A percentile compares a stretch with the other conserved stretches of the same genome.
These are phyloP conservation scores for Seriola rivoliana DNA, from an alignment of 2,113 vertebrate genomes.

Conservation along the genomic window DNA sequence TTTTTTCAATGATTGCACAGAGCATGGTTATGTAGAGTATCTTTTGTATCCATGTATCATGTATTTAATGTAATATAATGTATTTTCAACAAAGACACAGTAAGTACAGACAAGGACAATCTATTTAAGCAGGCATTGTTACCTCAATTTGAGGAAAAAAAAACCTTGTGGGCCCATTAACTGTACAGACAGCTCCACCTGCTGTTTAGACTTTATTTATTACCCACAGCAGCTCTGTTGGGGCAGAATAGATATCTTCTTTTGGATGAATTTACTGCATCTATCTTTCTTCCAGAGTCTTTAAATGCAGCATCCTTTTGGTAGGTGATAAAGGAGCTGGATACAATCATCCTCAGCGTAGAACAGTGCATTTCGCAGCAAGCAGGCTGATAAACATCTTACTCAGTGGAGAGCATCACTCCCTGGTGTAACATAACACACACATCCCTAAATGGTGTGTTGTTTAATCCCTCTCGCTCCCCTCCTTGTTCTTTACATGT, in stretches of 20 bases:
- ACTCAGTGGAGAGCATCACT: slow-evolving; percentile 43
- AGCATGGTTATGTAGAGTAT: not conserved
- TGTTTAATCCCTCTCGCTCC: slow-evolving; percentile 49
- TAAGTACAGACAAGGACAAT: slow-evolving; percentile 3
- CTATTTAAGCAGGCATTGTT: slow-evolving; percentile 1
- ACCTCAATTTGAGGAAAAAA: not conserved
- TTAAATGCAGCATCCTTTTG: slow-evolving; percentile 19
- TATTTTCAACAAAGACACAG: not conserved
- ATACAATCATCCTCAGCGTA: slow-evolving; percentile 4
- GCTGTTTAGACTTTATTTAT: slow-evolving; percentile 67
- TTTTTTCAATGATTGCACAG: not conserved
- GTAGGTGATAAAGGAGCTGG: slow-evolving; percentile 14
- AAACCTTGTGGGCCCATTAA: slow-evolving; percentile 43
- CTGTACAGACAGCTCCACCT: slow-evolving; percentile 70
- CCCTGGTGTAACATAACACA: slow-evolving; percentile 45
- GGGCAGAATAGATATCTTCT: slow-evolving; percentile 54
- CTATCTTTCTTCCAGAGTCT: slow-evolving; percentile 44
- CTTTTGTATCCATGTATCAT: not conserved
- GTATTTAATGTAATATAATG: not conserved
- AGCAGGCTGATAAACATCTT: slow-evolving; percentile 39
- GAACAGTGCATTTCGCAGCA: slow-evolving; percentile 11
- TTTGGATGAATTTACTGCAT: slow-evolving; percentile 37
- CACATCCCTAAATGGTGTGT: slow-evolving; percentile 30
- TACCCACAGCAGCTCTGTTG: slow-evolving; percentile 26
- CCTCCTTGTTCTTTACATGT: not conserved